phyloP scores from a whole-genome alignment of 2,888 invertebrate genomes.

The Aphodius sticticus region DNA sequence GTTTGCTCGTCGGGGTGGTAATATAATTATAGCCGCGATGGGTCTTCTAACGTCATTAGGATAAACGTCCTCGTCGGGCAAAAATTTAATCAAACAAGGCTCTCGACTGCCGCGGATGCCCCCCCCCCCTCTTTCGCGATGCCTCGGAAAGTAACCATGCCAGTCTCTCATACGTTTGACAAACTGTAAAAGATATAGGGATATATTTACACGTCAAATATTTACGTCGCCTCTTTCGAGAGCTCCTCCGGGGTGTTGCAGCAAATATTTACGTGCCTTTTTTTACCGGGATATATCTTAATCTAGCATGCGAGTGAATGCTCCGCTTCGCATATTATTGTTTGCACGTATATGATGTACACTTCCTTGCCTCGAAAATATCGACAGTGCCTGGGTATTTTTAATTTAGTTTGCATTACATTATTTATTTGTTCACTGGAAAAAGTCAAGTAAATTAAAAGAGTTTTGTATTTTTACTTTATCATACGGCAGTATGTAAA shows the following conservation, averaged over 20 bases:
- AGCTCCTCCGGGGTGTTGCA: background rate
- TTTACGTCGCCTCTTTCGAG: background rate
- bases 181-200: background rate
- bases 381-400: background rate
- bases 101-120: background rate
- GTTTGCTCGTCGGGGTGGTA: background rate
- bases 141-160: background rate
- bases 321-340: background rate
- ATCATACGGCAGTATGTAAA: too few species aligned
- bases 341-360: background rate
- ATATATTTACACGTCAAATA: background rate
- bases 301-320: background rate
- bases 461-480: too few species aligned
- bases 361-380: background rate
- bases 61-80: background rate
- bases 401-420: background rate
- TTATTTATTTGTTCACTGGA: background rate
- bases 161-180: background rate
- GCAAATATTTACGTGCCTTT: background rate
- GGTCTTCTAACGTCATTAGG: conserved; percentile 4
- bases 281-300: background rate
- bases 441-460: too few species aligned
- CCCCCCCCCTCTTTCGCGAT: background rate
- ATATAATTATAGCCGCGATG: background rate
- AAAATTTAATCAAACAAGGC: conserved; percentile 4